Percentiles rank a stretch among this genome's conserved stretches.
Conservation (phyloP, 2,888 invertebrate species). For the Cephonodes hylas region DNA sequence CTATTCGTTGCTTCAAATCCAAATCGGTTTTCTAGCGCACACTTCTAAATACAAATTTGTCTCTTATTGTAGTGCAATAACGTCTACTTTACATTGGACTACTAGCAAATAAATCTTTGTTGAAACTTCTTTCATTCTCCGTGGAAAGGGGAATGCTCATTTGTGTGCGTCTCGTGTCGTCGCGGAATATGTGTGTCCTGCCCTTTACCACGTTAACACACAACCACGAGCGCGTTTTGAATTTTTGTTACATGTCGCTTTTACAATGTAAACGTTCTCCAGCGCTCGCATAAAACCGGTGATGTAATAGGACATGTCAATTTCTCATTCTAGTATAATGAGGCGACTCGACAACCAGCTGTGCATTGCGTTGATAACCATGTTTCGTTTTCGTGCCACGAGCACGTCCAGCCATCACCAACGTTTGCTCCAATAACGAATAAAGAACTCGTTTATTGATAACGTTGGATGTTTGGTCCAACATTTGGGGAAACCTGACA, state of each 20-base stretch:
- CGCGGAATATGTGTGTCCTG: slow-evolving; percentile 18
- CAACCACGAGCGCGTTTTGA: neutral
- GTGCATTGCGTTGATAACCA: slow-evolving; percentile 64
- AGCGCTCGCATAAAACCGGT: slow-evolving; percentile 17
- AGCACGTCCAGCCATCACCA: slow-evolving; percentile 47
- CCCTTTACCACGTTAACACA: slow-evolving; percentile 13
- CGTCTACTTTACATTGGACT: slow-evolving; percentile 30
- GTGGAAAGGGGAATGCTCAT: slow-evolving; percentile 32
- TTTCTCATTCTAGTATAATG: slow-evolving; percentile 25
- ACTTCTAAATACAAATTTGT: neutral
- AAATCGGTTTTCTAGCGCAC: neutral
- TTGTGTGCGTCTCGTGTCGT: slow-evolving; percentile 18
- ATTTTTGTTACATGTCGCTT: slow-evolving; percentile 7
- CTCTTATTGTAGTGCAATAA: slow-evolving; percentile 16
- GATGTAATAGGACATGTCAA: slow-evolving; percentile 29
- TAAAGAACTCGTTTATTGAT: slow-evolving; percentile 29
- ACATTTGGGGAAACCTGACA: slow-evolving; percentile 26
- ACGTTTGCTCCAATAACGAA: slow-evolving; percentile 37
- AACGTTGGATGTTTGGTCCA: slow-evolving; percentile 31
- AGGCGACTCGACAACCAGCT: slow-evolving; percentile 50
- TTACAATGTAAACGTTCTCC: neutral
- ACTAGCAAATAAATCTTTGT: slow-evolving; percentile 26
- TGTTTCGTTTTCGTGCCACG: slow-evolving; percentile 65
- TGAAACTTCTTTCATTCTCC: slow-evolving; percentile 51
- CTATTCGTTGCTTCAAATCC: slow-evolving; percentile 15